Conservation (phyloP, 2,888 invertebrate species). For the Philereme transversata region DNA sequence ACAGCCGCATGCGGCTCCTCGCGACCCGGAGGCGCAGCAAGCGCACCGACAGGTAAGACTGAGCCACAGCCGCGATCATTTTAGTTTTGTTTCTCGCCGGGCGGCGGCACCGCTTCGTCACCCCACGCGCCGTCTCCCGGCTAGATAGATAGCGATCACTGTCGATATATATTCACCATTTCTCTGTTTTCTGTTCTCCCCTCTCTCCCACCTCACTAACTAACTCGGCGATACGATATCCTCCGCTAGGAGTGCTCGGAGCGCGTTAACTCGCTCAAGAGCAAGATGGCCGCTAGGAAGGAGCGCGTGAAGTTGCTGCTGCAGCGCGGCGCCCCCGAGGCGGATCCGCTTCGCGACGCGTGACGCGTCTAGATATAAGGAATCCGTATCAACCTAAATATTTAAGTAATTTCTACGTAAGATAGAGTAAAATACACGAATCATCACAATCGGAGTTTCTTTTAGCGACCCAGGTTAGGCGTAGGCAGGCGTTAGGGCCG, state of each 20-base stretch:
- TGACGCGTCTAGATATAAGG: conserved; percentile 73
- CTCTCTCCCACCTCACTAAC: conserved; percentile 65
- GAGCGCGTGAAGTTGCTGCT: conserved; percentile 94
- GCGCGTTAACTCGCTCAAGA: conserved; percentile 92
- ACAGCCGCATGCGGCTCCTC: conserved; percentile 92
- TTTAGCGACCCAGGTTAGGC: conserved; percentile 66
- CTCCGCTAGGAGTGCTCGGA: conserved; percentile 91
- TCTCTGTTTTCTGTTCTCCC: conserved; percentile 71
- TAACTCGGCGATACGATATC: conserved; percentile 75
- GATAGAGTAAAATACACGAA: conserved; percentile 70
- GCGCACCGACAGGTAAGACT: conserved; percentile 95
- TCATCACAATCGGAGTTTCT: conserved; percentile 69
- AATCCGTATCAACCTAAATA: conserved; percentile 62
- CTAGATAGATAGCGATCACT: conserved; percentile 48
- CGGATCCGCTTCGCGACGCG: conserved; percentile 88
- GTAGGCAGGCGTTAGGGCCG: conserved; percentile 10
- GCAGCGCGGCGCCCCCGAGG: conserved; percentile 94
- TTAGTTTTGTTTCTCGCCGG: conserved; percentile 37
- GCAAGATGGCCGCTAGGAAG: conserved; percentile 93
- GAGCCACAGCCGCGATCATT: conserved; percentile 5
- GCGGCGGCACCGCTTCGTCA: conserved; percentile 49
- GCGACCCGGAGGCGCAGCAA: conserved; percentile 92
- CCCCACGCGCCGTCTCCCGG: conserved; percentile 46
- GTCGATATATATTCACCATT: conserved; percentile 66
- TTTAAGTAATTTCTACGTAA: conserved; percentile 56